Conservation (phyloP, 1,140 invertebrate genomes). For the Helicoverpa armigera region DNA sequence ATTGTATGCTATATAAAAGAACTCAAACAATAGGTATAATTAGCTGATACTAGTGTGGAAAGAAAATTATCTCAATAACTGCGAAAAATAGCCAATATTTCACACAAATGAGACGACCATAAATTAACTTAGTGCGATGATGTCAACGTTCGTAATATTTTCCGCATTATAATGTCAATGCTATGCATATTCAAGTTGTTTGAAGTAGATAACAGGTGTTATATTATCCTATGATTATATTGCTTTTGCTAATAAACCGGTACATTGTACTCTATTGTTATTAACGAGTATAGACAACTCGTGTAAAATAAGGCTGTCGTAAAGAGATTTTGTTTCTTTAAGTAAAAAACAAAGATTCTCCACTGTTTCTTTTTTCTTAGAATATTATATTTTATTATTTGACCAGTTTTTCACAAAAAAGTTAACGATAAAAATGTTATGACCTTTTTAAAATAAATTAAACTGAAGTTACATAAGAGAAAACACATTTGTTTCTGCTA, state of each 20-base stretch:
- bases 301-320: not conserved
- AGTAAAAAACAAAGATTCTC: too few relatives aligned
- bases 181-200: slow-evolving; percentile 9
- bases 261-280: slow-evolving; percentile 3
- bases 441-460: too few relatives aligned
- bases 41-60: too few relatives aligned
- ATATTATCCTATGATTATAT: not conserved
- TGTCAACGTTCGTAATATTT: not conserved
- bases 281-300: not conserved
- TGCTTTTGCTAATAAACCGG: not conserved
- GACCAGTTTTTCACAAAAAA: too few relatives aligned
- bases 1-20: too few relatives aligned
- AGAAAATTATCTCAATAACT: not conserved
- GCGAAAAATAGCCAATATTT: not conserved
- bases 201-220: slow-evolving; percentile 4
- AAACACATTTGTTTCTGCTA: too few relatives aligned
- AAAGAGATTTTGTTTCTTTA: too few relatives aligned
- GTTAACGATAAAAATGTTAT: too few relatives aligned
- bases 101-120: not conserved
- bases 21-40: too few relatives aligned
- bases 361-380: too few relatives aligned
- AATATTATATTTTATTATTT: too few relatives aligned
- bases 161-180: slow-evolving; percentile 5
- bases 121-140: not conserved
- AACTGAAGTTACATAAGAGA: too few relatives aligned